phyloP scores from a whole-genome alignment of 1,140 invertebrate genomes.

The Cydia splendana region DNA sequence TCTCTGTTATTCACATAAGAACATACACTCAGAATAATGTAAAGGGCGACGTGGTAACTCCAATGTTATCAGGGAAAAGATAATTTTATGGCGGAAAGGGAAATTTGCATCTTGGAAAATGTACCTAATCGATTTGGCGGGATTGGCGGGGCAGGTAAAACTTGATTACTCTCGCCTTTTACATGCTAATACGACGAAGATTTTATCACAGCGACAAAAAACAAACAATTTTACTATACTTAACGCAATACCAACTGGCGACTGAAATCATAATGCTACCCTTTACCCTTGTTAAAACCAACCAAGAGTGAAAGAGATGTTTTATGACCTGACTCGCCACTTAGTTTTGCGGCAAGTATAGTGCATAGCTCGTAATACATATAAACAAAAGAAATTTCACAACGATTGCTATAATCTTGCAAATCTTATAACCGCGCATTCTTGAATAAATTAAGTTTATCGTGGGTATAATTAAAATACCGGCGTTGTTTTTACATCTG shows the following conservation, averaged over 20 bases:
- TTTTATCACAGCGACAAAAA: not conserved
- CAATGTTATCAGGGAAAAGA: not conserved
- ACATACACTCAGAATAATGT: not conserved
- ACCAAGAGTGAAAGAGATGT: no score
- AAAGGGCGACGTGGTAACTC: not conserved
- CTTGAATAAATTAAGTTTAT: constrained; percentile 18
- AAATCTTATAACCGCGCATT: not conserved
- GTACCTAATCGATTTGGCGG: not conserved
- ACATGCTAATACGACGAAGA: not conserved
- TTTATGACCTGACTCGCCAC: no score
- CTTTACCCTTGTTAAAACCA: no score
- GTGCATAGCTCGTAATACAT: not conserved
- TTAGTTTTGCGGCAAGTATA: no score
- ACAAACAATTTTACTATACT: not conserved
- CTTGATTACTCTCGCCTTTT: not conserved
- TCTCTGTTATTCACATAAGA: constrained; percentile 10
- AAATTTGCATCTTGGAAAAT: not conserved
- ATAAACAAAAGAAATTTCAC: not conserved
- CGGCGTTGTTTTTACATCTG: constrained; percentile 3
- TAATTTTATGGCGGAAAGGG: not conserved
- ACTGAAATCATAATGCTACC: no score
- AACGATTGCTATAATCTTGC: not conserved
- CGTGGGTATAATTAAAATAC: constrained; percentile 14
- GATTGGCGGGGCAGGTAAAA: not conserved
- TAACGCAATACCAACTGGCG: no score